phyloP scores from a whole-genome alignment of 2,888 invertebrate genomes.

The Cephus sareptanus region DNA sequence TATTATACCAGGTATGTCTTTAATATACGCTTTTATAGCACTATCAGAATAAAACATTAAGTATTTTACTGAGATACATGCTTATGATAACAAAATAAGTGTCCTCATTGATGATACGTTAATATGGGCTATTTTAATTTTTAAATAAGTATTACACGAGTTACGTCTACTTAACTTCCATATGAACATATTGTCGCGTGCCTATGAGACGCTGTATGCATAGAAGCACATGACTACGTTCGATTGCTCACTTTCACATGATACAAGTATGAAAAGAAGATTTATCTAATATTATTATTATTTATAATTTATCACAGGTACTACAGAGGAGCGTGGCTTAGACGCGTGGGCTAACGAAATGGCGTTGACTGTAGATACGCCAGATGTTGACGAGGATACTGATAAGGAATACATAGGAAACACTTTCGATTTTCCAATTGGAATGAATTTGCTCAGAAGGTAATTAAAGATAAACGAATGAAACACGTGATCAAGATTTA shows the following conservation, averaged over 20 bases:
- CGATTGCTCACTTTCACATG: background rate
- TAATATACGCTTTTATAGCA: background rate
- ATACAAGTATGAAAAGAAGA: background rate
- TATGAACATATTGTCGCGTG: background rate
- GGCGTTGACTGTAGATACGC: slow-evolving; percentile 66
- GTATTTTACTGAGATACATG: background rate
- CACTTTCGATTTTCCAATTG: slow-evolving; percentile 80
- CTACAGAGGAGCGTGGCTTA: slow-evolving; percentile 80
- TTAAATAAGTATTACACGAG: background rate
- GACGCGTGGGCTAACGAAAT: slow-evolving; percentile 80
- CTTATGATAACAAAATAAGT: background rate
- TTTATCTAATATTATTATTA: background rate
- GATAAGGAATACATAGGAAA: slow-evolving; percentile 66
- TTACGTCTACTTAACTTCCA: background rate
- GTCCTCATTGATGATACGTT: too few species aligned
- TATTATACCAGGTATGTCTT: slow-evolving; percentile 75
- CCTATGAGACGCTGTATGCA: background rate
- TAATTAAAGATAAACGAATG: slow-evolving; percentile 45
- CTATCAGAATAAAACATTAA: background rate
- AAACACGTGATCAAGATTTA: background rate
- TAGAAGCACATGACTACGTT: background rate
- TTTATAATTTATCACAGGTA: slow-evolving; percentile 68
- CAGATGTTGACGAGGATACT: slow-evolving; percentile 61
- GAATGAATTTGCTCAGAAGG: slow-evolving; percentile 75
- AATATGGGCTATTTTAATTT: background rate